Conservation (phyloP, 2,113 vertebrate genomes). For the Rhodinocichla rosea region DNA sequence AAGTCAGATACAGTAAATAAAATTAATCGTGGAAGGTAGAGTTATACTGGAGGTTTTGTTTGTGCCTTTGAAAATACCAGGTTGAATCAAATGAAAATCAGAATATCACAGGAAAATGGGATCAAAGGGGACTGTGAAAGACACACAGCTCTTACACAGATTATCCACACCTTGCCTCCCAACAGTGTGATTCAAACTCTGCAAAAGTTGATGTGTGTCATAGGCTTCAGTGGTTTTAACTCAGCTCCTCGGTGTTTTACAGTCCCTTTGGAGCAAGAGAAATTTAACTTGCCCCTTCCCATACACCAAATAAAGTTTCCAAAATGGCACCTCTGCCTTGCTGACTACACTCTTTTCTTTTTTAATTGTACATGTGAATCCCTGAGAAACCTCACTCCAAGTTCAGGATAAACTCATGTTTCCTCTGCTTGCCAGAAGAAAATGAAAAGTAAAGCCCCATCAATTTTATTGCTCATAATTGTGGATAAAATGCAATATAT, state of each 20-base stretch:
- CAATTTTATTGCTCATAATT: conserved; percentile 75
- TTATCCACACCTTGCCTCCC: background rate
- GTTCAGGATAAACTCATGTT: conserved; percentile 41
- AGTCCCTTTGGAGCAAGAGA: background rate
- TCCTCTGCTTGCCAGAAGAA: conserved; percentile 70
- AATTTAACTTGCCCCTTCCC: background rate
- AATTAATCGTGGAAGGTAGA: background rate
- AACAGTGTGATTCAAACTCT: background rate
- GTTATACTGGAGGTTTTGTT: background rate
- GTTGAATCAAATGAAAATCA: background rate
- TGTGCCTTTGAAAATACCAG: background rate
- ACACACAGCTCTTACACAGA: background rate
- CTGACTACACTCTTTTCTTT: conserved; percentile 41
- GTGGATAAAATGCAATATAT: conserved; percentile 72
- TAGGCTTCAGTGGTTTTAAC: conserved; percentile 3
- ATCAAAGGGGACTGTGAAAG: background rate
- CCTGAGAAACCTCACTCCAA: conserved; percentile 48
- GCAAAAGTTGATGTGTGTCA: background rate
- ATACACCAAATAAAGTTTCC: conserved; percentile 11
- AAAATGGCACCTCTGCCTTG: conserved; percentile 41
- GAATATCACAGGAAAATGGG: background rate
- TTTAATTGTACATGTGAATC: conserved; percentile 38
- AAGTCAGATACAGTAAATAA: background rate
- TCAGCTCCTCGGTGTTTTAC: conserved; percentile 10
- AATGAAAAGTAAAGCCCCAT: conserved; percentile 74